phyloP scores from a whole-genome alignment of 2,888 invertebrate species.

The Nomada goodeniana region DNA sequence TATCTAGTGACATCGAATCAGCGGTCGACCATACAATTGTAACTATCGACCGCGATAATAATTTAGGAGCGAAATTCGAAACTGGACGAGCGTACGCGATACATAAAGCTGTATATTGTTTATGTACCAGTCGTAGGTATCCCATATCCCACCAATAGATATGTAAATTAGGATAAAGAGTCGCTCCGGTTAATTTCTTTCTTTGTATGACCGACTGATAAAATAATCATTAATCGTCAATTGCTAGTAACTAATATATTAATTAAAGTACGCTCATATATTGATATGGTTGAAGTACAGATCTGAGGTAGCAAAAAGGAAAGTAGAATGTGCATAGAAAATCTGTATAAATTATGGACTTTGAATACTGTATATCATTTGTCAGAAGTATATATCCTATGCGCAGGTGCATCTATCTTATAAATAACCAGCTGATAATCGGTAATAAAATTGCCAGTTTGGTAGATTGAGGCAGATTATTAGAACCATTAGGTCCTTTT shows the following conservation, averaged over 20 bases:
- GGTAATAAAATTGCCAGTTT: constrained; percentile 42
- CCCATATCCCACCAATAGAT: too few relatives aligned
- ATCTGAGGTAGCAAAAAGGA: constrained; percentile 33
- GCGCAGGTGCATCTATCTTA: constrained; percentile 10
- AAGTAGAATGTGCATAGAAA: constrained; percentile 5
- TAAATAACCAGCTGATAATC: constrained; percentile 44
- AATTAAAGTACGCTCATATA: neutral
- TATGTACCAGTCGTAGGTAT: too few relatives aligned
- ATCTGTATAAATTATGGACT: constrained; percentile 24
- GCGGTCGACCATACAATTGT: too few relatives aligned
- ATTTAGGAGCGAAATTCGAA: too few relatives aligned
- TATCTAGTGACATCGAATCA: too few relatives aligned
- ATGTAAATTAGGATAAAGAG: too few relatives aligned
- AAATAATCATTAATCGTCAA: neutral
- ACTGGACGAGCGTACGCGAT: too few relatives aligned
- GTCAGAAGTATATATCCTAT: neutral
- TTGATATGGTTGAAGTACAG: neutral
- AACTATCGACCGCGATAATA: too few relatives aligned
- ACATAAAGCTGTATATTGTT: too few relatives aligned
- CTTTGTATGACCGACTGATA: neutral
- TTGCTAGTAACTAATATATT: neutral
- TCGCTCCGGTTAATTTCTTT: too few relatives aligned
- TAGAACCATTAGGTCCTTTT: constrained; percentile 1
- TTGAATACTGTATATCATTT: constrained; percentile 41
- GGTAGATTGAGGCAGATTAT: constrained; percentile 10